A percentile compares a stretch with the other conserved stretches of the same genome.
phyloP scores from a whole-genome alignment of 2,888 invertebrate species.

The Pyralis farinalis region DNA sequence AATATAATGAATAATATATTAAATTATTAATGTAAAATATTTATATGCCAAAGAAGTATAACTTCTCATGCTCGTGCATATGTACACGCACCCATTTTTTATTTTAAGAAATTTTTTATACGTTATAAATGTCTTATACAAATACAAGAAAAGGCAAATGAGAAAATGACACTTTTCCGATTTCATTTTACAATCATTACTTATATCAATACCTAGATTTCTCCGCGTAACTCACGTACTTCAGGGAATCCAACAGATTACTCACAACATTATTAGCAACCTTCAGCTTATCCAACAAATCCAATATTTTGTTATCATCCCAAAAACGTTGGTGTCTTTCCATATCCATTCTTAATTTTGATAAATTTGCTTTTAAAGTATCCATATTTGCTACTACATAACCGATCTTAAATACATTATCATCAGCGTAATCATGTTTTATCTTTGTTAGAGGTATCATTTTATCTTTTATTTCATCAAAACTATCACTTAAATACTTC shows the following conservation, averaged over 20 bases:
- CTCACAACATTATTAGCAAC: conserved; percentile 24
- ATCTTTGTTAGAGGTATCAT: conserved; percentile 24
- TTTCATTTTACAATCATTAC: too few relatives aligned
- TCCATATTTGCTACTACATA: conserved; percentile 46
- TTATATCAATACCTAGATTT: too few relatives aligned
- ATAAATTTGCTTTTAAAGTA: conserved; percentile 34
- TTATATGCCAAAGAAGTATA: too few relatives aligned
- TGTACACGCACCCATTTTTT: too few relatives aligned
- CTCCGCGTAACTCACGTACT: conserved; percentile 5
- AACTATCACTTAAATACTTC: conserved; percentile 30
- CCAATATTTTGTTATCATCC: conserved; percentile 32
- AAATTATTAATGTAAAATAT: too few relatives aligned
- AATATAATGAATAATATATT: too few relatives aligned
- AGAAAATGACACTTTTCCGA: too few relatives aligned
- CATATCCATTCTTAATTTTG: conserved; percentile 30
- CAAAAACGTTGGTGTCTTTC: conserved; percentile 23
- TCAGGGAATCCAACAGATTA: conserved; percentile 28
- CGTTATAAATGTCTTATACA: too few relatives aligned
- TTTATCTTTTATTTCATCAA: conserved; percentile 32
- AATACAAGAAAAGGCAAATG: too few relatives aligned
- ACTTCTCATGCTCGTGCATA: too few relatives aligned
- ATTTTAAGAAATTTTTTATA: too few relatives aligned
- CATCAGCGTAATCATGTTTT: conserved; percentile 24
- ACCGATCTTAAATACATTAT: conserved; percentile 36
- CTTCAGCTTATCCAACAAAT: conserved; percentile 39